phyloP scores from a whole-genome alignment of 2,888 invertebrate species.

The Erebia ligea region DNA sequence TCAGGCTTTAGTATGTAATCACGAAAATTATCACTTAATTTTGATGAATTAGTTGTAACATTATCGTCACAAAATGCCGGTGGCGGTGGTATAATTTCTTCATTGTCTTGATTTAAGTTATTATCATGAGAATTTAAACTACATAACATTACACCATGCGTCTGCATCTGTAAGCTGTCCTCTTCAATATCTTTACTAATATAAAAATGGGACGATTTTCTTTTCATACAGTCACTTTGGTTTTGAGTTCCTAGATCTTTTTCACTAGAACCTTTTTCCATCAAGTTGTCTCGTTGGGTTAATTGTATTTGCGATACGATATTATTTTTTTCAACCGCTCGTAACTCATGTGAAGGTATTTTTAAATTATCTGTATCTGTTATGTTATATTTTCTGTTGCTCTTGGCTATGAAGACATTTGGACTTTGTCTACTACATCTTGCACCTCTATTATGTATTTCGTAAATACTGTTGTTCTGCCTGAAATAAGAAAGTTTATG shows the following conservation, averaged over 20 bases:
- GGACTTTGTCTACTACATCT: neutral
- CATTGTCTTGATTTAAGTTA: neutral
- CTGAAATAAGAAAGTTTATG: neutral
- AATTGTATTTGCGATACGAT: neutral
- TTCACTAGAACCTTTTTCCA: neutral
- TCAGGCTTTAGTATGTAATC: neutral
- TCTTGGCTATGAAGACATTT: neutral
- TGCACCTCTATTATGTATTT: neutral
- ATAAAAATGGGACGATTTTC: neutral
- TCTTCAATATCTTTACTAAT: neutral
- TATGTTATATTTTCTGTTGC: neutral
- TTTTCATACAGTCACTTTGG: neutral
- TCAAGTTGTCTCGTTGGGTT: neutral
- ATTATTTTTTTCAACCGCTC: neutral
- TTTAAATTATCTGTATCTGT: neutral
- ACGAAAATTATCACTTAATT: neutral
- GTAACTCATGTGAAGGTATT: neutral
- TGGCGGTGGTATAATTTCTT: neutral
- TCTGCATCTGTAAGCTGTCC: neutral
- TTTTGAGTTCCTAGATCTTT: neutral
- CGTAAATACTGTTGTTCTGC: neutral
- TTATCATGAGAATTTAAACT: neutral
- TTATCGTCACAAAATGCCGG: constrained; percentile 7
- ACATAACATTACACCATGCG: neutral
- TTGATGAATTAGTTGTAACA: neutral